A percentile compares a stretch with the other conserved stretches of the same genome.
Evolutionary conservation across 2,888 invertebrate species (phyloP).

Genomic region (Heliconius erato): DNA sequence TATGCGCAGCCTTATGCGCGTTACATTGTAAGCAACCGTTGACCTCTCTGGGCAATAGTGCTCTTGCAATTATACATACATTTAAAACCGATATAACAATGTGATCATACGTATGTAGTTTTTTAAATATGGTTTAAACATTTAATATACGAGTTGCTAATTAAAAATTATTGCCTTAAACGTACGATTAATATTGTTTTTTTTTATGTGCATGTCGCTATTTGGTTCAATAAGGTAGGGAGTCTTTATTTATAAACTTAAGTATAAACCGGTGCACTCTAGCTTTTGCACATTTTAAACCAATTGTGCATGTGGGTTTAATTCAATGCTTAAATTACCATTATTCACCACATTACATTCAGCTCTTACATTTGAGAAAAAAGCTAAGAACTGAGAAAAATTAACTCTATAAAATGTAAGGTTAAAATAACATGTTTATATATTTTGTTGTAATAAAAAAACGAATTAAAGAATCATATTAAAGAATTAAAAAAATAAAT

Average conservation of each 20-base stretch:
- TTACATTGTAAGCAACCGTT: slow-evolving; percentile 57
- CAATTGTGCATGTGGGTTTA: background rate
- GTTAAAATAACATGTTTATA: no score
- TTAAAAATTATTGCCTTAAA: background rate
- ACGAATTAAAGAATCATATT: no score
- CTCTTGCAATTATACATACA: slow-evolving; percentile 27
- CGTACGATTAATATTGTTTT: no score
- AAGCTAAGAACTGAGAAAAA: no score
- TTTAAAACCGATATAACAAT: background rate
- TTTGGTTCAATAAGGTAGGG: no score
- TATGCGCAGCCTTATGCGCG: slow-evolving; percentile 48
- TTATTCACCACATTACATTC: no score
- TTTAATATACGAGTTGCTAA: background rate
- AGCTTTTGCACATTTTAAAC: background rate
- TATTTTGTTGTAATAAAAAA: no score
- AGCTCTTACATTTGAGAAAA: no score
- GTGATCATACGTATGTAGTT: background rate
- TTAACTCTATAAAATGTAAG: no score
- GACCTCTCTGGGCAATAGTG: slow-evolving; percentile 50
- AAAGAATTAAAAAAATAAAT: no score
- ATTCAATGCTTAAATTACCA: background rate
- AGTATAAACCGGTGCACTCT: background rate
- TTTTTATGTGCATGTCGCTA: no score
- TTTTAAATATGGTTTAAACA: background rate
- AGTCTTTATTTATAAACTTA: background rate